Evolutionary conservation across 1,140 invertebrate species (phyloP), one percentile per base, ranked within the genome.

Genomic region (Atta cephalotes): DNA sequence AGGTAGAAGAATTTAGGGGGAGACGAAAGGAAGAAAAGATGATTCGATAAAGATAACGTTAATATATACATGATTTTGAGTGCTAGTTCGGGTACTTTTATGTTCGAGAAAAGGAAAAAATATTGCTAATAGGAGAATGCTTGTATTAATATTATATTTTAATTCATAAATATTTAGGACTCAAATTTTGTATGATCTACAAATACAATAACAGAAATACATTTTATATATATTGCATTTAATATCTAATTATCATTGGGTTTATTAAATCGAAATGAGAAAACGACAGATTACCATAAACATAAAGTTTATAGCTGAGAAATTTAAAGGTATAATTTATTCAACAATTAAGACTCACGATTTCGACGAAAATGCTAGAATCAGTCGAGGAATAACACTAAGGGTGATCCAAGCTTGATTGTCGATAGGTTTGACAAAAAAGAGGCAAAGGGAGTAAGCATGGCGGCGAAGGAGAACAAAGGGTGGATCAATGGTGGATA

Each of bases 21-120:
- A 10, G 25, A 35, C 77, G 62, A 53, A 81, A 71, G 65, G 5
- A 58, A 21, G 31, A 71, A 74, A 39, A 82, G 65, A 62, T 68
- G 39, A n/a, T 62, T 74, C 18, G 56, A 18, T 51, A 28, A 49
- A 82, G 39, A 82, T 80, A 80, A 80, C n/a, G 28, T 80, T 82
- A 62, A 82, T 35, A 49, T 56, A 60, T 25, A 28, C 45, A 6
- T 79, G 62, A 70, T 66, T 79, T 79, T 28, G 39, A 78, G 18
- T 45, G 25, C 39, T 25, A 14, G 0, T 68, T 68, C 7, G 35
- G 53, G 9, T 80, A 39, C 39, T 2, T 53, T 80, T 6, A n/a
- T 80, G 12, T 53, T 18, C 9, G 9, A 2, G 12, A 31, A 78
- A 25, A 25, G 7, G 9, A 51, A 56, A 51, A 79, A 58, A 25